A percentile compares a stretch with the other conserved stretches of the same genome.
Evolutionary conservation across 2,888 invertebrate species (phyloP).

Genomic region (Corythucha ciliata): DNA sequence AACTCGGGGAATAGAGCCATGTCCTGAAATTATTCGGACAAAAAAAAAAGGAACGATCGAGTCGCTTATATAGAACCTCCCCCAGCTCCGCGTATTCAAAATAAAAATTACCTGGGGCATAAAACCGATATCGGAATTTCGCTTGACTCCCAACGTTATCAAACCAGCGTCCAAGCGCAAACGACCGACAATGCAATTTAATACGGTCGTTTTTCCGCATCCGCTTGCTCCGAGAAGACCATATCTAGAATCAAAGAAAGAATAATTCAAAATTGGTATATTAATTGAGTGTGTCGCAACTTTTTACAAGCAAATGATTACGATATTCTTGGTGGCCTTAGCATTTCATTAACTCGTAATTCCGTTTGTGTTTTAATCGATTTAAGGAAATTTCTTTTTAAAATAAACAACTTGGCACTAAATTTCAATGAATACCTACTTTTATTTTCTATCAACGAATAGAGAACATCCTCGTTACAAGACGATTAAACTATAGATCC

Average conservation of each 20-base stretch:
- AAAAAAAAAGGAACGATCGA: background rate
- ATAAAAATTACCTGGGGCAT: constrained; percentile 53
- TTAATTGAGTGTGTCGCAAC: no score
- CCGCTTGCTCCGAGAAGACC: constrained; percentile 49
- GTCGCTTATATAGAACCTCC: background rate
- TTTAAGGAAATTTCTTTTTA: no score
- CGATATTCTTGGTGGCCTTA: no score
- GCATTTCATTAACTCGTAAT: no score
- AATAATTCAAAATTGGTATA: no score
- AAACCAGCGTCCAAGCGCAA: constrained; percentile 43
- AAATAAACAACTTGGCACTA: no score
- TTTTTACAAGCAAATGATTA: no score
- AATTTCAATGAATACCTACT: no score
- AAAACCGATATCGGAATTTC: constrained; percentile 42
- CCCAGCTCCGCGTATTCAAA: background rate
- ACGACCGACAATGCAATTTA: constrained; percentile 46
- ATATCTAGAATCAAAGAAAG: constrained; percentile 41
- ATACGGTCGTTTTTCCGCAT: constrained; percentile 48
- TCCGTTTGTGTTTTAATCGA: no score
- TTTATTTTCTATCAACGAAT: no score
- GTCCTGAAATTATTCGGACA: constrained; percentile 37
- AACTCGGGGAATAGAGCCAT: constrained; percentile 42
- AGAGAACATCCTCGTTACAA: no score
- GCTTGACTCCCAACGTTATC: constrained; percentile 43
- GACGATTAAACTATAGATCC: no score